A percentile compares a stretch with the other conserved stretches of the same genome.
phyloP scores from a whole-genome alignment of 2,797 vertebrate species.

The Acridotheres tristis region DNA sequence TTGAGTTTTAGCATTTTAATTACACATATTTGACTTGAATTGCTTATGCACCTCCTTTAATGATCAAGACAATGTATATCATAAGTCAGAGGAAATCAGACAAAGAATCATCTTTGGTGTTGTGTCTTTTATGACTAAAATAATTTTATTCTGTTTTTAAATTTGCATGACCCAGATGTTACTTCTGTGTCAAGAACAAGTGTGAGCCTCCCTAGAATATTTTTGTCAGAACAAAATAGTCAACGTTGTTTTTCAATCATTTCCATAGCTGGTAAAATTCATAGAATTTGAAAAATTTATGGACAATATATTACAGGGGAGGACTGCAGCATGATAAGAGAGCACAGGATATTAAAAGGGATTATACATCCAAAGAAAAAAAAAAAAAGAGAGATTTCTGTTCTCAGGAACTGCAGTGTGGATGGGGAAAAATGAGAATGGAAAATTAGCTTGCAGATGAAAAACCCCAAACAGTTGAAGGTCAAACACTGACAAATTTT shows the following conservation, averaged over 20 bases:
- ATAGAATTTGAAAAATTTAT: neutral
- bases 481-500: neutral
- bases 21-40: neutral
- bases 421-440: neutral
- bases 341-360: constrained; percentile 31
- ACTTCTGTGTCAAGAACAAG: neutral
- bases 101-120: neutral
- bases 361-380: neutral
- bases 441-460: neutral
- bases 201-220: neutral
- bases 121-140: neutral
- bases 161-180: neutral
- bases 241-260: neutral
- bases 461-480: neutral
- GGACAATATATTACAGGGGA: neutral
- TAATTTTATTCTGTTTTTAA: neutral
- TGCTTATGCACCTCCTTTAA: neutral
- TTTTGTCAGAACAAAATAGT: neutral
- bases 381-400: neutral
- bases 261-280: neutral
- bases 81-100: neutral
- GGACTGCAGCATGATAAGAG: neutral
- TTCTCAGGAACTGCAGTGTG: neutral
- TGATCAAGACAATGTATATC: neutral
- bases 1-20: neutral